Conservation (phyloP, 2,113 vertebrate species). For the Heterotilapia buettikoferi region DNA sequence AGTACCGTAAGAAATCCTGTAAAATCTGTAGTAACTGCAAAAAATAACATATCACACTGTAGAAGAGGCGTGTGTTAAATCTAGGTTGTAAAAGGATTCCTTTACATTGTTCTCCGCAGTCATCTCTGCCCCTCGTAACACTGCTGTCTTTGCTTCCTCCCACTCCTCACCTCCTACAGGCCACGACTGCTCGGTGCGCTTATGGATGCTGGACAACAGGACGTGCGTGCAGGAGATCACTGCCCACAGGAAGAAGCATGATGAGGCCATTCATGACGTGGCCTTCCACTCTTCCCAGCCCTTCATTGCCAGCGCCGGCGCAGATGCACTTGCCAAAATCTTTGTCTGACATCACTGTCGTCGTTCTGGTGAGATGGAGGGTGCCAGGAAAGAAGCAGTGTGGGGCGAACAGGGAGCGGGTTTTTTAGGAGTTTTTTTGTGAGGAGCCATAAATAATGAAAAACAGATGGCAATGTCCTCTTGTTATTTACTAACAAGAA, state of each 20-base stretch:
- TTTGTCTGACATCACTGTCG: slow-evolving; percentile 74
- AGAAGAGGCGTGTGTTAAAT: not conserved
- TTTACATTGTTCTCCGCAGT: not conserved
- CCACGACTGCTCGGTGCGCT: slow-evolving; percentile 89
- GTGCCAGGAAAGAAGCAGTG: not conserved
- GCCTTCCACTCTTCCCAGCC: slow-evolving; percentile 88
- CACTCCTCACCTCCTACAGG: slow-evolving; percentile 58
- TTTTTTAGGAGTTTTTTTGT: not conserved
- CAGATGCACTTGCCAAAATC: slow-evolving; percentile 88
- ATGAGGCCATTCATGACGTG: slow-evolving; percentile 89
- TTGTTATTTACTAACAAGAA: not conserved
- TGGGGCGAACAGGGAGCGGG: not conserved
- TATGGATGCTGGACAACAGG: slow-evolving; percentile 89
- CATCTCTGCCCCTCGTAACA: not conserved
- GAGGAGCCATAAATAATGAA: not conserved
- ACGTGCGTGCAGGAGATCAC: slow-evolving; percentile 92
- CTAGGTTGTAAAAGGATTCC: not conserved
- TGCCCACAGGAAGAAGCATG: slow-evolving; percentile 88
- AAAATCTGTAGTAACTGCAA: not conserved
- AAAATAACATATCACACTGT: not conserved
- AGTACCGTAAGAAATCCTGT: not conserved
- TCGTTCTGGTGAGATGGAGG: slow-evolving; percentile 36
- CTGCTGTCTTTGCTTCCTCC: not conserved
- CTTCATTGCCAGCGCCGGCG: slow-evolving; percentile 84
- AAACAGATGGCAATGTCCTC: not conserved